A percentile compares a stretch with the other conserved stretches of the same genome.
phyloP scores from a whole-genome alignment of 2,797 vertebrate genomes.

The Pelochelys cantorii region DNA sequence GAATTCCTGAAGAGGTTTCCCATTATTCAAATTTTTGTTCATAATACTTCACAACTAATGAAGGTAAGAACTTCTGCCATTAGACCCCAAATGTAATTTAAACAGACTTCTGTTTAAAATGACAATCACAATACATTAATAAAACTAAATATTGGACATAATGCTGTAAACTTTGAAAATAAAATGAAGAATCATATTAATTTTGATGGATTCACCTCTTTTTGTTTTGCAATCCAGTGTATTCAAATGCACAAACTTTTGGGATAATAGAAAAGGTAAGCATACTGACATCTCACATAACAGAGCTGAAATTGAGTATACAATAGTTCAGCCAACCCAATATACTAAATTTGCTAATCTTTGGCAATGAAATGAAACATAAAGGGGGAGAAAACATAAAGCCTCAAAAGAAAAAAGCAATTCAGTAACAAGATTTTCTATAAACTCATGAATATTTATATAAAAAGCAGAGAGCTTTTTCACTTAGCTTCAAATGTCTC shows the following conservation, averaged over 20 bases:
- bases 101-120: background rate
- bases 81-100: conserved; percentile 3
- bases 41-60: background rate
- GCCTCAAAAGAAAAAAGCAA: conserved; percentile 60
- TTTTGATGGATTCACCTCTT: conserved; percentile 51
- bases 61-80: background rate
- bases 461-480: conserved; percentile 62
- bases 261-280: conserved; percentile 63
- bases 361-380: conserved; percentile 67
- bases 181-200: conserved; percentile 51
- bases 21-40: background rate
- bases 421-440: conserved; percentile 75
- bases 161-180: conserved; percentile 41
- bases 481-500: conserved; percentile 73
- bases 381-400: conserved; percentile 64
- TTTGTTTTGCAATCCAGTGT: conserved; percentile 51
- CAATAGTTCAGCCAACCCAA: conserved; percentile 58
- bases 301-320: conserved; percentile 66
- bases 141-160: conserved; percentile 41
- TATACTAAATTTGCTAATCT: conserved; percentile 74
- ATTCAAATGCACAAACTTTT: conserved; percentile 68
- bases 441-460: conserved; percentile 79
- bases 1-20: background rate
- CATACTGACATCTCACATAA: conserved; percentile 68
- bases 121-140: conserved; percentile 24